A percentile compares a stretch with the other conserved stretches of the same genome.
phyloP scores from a whole-genome alignment of 2,888 invertebrate species.

The Suillia variegata region DNA sequence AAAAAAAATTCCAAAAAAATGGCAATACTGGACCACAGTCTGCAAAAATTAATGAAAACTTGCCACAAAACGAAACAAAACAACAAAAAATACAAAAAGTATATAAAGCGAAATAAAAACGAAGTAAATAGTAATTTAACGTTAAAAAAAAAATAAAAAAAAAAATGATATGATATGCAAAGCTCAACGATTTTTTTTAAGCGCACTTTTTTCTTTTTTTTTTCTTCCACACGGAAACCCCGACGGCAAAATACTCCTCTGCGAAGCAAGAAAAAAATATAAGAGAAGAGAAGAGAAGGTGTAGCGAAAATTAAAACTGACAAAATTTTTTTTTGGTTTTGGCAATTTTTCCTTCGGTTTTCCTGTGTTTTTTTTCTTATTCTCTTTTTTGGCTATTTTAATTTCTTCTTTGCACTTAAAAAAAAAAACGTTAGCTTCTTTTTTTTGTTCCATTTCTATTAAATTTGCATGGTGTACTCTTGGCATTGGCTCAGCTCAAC shows the following conservation, averaged over 20 bases:
- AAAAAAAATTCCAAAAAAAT: background rate
- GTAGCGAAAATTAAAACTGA: slow-evolving; percentile 53
- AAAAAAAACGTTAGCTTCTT: slow-evolving; percentile 23
- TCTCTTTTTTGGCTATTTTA: slow-evolving; percentile 14
- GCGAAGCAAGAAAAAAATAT: too few relatives aligned
- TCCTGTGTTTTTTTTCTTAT: slow-evolving; percentile 23
- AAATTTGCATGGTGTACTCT: slow-evolving; percentile 15
- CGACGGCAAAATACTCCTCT: slow-evolving; percentile 55
- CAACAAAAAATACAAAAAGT: background rate
- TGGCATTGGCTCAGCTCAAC: background rate
- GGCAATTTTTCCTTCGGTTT: slow-evolving; percentile 39
- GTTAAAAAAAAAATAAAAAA: slow-evolving; percentile 31
- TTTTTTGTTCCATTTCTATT: slow-evolving; percentile 6
- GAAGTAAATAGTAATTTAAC: slow-evolving; percentile 51
- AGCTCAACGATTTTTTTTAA: too few relatives aligned
- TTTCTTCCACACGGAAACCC: slow-evolving; percentile 32
- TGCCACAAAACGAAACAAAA: slow-evolving; percentile 29
- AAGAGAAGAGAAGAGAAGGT: slow-evolving; percentile 12
- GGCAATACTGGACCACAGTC: background rate
- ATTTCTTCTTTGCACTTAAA: slow-evolving; percentile 24
- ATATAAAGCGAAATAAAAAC: slow-evolving; percentile 20
- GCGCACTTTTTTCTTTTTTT: slow-evolving; percentile 5
- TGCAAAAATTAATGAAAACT: slow-evolving; percentile 2
- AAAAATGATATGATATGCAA: slow-evolving; percentile 48
- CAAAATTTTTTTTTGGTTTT: slow-evolving; percentile 52